phyloP scores from a whole-genome alignment of 2,888 invertebrate species.

The Coelinius sp. region DNA sequence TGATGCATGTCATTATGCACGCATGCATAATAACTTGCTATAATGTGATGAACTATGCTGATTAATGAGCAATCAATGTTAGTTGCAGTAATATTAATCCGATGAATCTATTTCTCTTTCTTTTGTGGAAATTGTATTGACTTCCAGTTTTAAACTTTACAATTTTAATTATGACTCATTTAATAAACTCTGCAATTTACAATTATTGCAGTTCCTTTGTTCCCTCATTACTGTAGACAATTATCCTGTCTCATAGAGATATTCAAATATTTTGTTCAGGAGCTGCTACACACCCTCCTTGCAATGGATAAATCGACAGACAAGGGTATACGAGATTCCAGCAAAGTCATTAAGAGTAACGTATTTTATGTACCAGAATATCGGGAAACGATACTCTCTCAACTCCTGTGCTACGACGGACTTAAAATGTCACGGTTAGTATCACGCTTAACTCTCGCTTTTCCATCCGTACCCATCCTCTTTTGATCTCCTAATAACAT shows the following conservation, averaged over 20 bases:
- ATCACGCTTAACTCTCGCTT: constrained; percentile 30
- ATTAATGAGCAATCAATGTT: neutral
- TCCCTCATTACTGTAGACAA: too few species aligned
- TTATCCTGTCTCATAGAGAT: too few species aligned
- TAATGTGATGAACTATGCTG: neutral
- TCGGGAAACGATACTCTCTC: constrained; percentile 87
- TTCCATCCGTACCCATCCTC: neutral
- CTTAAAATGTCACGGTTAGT: constrained; percentile 87
- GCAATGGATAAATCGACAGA: constrained; percentile 86
- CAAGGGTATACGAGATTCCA: constrained; percentile 80
- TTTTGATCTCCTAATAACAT: constrained; percentile 34
- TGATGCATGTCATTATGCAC: too few species aligned
- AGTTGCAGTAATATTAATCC: neutral
- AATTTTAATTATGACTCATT: too few species aligned
- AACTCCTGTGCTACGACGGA: constrained; percentile 88
- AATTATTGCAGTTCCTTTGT: too few species aligned
- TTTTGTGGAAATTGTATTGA: too few species aligned
- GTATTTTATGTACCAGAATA: constrained; percentile 96
- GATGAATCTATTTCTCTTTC: neutral
- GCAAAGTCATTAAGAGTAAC: constrained; percentile 90
- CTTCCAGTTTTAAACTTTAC: too few species aligned
- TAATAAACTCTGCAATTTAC: too few species aligned
- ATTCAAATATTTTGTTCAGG: constrained; percentile 71
- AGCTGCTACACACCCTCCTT: constrained; percentile 86
- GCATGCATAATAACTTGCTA: too few species aligned